These are phyloP conservation scores for Cheiracanthium punctorium DNA, from an alignment of 2,888 invertebrate genomes.

Conservation along the genomic window DNA sequence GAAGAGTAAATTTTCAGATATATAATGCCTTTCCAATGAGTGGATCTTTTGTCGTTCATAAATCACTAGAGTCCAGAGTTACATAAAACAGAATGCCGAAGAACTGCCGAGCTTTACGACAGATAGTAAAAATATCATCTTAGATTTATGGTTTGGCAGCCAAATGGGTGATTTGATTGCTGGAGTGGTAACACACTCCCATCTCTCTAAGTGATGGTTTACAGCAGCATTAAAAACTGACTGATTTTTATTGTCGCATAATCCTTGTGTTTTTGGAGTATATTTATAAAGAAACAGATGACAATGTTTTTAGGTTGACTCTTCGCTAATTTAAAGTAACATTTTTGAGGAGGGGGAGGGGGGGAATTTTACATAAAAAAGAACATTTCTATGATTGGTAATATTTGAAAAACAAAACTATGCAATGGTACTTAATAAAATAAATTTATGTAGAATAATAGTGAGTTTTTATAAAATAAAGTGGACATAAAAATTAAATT, in stretches of 20 bases:
- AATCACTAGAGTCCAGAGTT: constrained; percentile 27
- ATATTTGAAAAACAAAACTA: no score
- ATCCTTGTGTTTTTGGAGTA: no score
- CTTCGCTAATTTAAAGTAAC: no score
- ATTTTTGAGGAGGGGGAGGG: no score
- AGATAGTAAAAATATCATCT: constrained; percentile 35
- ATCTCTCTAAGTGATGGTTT: not conserved
- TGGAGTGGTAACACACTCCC: not conserved
- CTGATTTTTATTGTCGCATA: constrained; percentile 21
- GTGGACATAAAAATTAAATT: no score
- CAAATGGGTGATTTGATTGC: constrained; percentile 53
- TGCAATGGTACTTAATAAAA: no score
- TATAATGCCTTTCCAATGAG: constrained; percentile 10
- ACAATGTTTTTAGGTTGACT: no score
- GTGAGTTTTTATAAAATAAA: no score
- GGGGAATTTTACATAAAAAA: no score
- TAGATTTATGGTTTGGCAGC: constrained; percentile 17
- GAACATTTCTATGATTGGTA: no score
- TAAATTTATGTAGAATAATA: no score
- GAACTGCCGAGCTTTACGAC: constrained; percentile 33
- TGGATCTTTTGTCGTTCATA: constrained; percentile 36
- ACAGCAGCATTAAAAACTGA: constrained; percentile 22
- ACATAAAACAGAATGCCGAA: constrained; percentile 14
- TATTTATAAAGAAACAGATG: no score
- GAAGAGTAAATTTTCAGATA: not conserved